Conservation (phyloP, 2,888 invertebrate genomes). For the Odontothrips loti region DNA sequence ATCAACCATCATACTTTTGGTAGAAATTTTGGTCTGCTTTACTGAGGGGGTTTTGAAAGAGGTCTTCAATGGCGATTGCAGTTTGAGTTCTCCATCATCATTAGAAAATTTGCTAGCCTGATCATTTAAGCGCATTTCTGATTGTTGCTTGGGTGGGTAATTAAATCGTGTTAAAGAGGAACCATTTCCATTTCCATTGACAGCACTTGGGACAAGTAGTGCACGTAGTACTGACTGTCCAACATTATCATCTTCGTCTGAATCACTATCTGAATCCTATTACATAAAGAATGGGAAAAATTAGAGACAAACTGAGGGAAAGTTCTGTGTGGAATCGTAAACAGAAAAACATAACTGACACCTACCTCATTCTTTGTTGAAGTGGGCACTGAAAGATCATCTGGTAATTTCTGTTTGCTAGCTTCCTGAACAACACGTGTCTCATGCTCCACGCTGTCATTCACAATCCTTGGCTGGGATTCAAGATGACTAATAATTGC, state of each 20-base stretch:
- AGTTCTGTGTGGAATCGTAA: not conserved
- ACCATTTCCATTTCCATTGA: not conserved
- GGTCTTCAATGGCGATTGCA: no score
- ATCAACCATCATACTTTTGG: not conserved
- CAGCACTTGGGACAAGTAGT: not conserved
- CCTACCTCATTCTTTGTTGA: not conserved
- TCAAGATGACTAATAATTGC: constrained; percentile 38
- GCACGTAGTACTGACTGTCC: not conserved
- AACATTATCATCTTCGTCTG: not conserved
- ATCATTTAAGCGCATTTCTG: no score
- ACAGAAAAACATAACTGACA: not conserved
- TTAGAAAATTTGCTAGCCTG: not conserved
- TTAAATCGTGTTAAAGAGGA: no score
- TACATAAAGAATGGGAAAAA: not conserved
- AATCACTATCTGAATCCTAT: not conserved
- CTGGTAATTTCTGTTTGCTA: not conserved
- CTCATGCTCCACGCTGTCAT: constrained; percentile 44
- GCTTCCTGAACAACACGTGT: constrained; percentile 45
- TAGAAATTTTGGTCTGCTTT: not conserved
- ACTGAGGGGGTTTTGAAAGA: not conserved
- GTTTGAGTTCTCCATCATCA: not conserved
- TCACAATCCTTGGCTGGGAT: constrained; percentile 49
- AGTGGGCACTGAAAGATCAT: not conserved
- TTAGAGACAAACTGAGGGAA: not conserved
- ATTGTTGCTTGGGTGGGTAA: no score